Evolutionary conservation across 30 jellyfish, hydroid and myxozoan genomes (phyloP), one percentile per base, ranked within the genome.

Genomic region (Chironex yamaguchii): DNA sequence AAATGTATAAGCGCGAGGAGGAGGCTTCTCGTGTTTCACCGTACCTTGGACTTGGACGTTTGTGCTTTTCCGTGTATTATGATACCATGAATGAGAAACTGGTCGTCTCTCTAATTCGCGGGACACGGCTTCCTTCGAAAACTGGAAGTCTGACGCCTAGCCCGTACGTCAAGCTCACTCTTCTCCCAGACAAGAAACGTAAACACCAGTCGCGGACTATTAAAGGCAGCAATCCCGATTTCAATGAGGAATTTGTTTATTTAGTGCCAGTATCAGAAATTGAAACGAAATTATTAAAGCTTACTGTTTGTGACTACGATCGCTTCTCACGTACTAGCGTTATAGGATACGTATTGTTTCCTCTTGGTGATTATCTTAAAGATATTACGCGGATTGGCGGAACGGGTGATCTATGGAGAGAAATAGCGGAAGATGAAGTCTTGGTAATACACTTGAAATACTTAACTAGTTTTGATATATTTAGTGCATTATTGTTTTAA

Each of bases 381-480:
- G 89, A 67, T 11, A 63, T 93, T 4, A 77, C 69, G 36, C 29
- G 29, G 42, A 91, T 76, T 2, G 94, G 81, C 2, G 98, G 96
- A 4, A 75, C 98, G 14, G 98, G 94, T 17, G 98, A 76, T 29
- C 69, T 93, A 1, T 93, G 97, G 98, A 67, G 91, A 64, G 97
- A 87, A 34, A 67, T 93, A 1, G 65, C 91, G 14, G 92, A 93
- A 50, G 96, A 87, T 21, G 96, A 91, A 22, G 70, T 91, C 0
- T 52, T 88, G 27, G 98, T 91, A 35, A 70, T 89, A 1, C 65
- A 49, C 20, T 13, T 42, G 9, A 3, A 32, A 29, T 24, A 66
- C 23, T n/a, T 4, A 26, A 12, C 23, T 2, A 4, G 67, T 13
- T 21, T 3, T 11, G 24, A 3, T 11, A 12, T 62, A 3, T 11